Conservation (phyloP, 2,113 vertebrate genomes). For the Aramus guarauna region DNA sequence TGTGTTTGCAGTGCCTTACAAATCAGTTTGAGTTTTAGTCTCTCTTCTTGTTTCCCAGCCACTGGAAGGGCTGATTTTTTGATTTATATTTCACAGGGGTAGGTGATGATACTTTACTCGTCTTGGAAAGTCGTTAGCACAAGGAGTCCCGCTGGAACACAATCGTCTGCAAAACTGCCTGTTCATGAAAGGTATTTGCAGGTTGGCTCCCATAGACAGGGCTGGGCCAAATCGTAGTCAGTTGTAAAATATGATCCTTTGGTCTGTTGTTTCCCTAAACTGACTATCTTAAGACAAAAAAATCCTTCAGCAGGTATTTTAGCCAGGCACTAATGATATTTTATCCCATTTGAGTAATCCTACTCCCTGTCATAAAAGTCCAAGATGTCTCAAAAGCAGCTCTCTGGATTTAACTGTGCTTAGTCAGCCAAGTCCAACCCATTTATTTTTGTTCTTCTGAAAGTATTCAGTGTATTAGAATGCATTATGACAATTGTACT, state of each 20-base stretch:
- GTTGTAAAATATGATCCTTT: not conserved
- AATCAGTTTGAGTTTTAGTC: not conserved
- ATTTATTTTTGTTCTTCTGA: not conserved
- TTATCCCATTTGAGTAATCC: not conserved
- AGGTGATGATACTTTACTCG: not conserved
- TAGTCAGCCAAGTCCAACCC: not conserved
- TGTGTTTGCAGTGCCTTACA: not conserved
- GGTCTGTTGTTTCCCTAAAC: not conserved
- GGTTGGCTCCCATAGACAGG: not conserved
- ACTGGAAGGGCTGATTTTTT: not conserved
- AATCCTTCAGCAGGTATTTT: not conserved
- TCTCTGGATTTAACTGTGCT: not conserved
- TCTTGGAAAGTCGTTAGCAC: slow-evolving; percentile 33
- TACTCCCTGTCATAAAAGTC: not conserved
- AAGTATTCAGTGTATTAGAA: not conserved
- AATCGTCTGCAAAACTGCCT: not conserved
- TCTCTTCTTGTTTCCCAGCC: not conserved
- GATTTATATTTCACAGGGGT: not conserved
- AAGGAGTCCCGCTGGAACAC: not conserved
- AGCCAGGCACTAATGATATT: slow-evolving; percentile 5
- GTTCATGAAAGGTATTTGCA: not conserved
- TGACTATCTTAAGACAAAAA: not conserved
- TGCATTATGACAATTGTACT: not conserved
- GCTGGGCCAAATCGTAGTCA: not conserved
- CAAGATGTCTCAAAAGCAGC: not conserved